Evolutionary conservation across 2,888 invertebrate genomes (phyloP), one percentile per base, ranked within the genome.

Genomic region (Loripinus fragilis): DNA sequence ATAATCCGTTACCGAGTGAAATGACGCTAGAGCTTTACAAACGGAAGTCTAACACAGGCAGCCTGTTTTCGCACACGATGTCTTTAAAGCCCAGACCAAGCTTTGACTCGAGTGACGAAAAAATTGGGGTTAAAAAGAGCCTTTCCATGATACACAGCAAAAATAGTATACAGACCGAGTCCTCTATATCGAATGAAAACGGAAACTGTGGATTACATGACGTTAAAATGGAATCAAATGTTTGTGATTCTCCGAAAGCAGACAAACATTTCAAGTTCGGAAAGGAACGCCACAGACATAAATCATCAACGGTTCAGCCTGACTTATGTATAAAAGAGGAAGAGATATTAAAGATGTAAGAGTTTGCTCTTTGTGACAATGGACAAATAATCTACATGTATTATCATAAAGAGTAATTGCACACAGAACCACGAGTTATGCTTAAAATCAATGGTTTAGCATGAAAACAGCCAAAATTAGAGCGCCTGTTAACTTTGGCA

Each of bases 1-100:
- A 83, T 28, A 83, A 83, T 41, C 83, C 81, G 2, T n/a, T 76
- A 35, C 83, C 83, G n/a, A 67, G 67, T 67, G 67, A 67, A 42
- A 42, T 41, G 41, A 28, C 17, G 12, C 5, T 41, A 3, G 67
- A 67, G 38, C 7, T 25, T 2, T 67, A 67, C 25, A 67, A 25
- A 28, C 67, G 41, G 7, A 67, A 67, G 23, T 12, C 8, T 33
- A 25, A 25, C 25, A 38, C 38, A 5, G 45, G 45, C 20, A 28
- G 52, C 7, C 60, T 23, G 33, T 60, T 60, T 60, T 33, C 60
- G 28, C 25, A 60, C 1, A 33, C 60, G 33, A 33, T 33, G 60
- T 33, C 33, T 17, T 20, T 60, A 60, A 60, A 23, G 33, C 7
- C 17, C 3, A 60, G 10, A 60, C 17, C 7, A 1, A 60, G 60